These are phyloP conservation scores for mouse (Mus musculus) DNA, from an alignment of 2,113 vertebrate species.

Conservation along the genomic window GRCm39 chr3:9186001-9186500, in stretches of 20 bases:
- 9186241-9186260: not conserved
- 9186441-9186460: not conserved
- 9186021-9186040: not conserved
- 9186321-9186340: not conserved
- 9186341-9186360: not conserved
- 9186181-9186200: too few species aligned
- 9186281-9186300: not conserved
- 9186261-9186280: not conserved
- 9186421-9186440: too few species aligned
- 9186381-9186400: not conserved
- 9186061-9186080: not conserved
- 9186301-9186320: not conserved
- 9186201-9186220: too few species aligned
- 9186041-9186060: not conserved
- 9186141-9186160: not conserved
- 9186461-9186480: not conserved
- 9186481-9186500: not conserved
- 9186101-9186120: not conserved
- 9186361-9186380: not conserved
- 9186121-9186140: not conserved
- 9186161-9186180: not conserved
- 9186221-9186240: too few species aligned
- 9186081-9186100: not conserved
- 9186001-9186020: not conserved
- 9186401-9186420: not conserved